Percentiles rank a stretch among this genome's conserved stretches.
Evolutionary conservation across 1,140 invertebrate species (phyloP).

Genomic region (Idris sp.): DNA sequence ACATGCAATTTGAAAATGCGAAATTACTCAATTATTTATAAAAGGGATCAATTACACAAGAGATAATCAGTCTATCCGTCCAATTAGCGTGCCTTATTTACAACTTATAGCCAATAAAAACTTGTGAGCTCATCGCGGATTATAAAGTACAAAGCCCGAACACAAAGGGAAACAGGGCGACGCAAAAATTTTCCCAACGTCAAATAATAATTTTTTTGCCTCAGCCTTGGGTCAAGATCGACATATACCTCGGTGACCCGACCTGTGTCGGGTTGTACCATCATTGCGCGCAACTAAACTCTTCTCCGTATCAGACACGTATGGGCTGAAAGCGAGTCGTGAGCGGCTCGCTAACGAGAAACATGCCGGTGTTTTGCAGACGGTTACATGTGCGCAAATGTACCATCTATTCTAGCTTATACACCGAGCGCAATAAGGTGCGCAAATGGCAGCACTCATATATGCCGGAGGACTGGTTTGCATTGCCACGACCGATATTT

Average conservation of each 20-base stretch:
- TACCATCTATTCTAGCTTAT: conserved; percentile 41
- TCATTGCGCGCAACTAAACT: conserved; percentile 30
- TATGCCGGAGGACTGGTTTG: conserved; percentile 57
- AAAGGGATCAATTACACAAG: conserved; percentile 12
- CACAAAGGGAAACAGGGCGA: not conserved
- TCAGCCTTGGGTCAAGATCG: conserved; percentile 54
- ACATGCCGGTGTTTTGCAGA: conserved; percentile 59
- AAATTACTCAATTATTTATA: conserved; percentile 30
- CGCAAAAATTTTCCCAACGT: conserved; percentile 32
- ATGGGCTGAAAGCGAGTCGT: conserved; percentile 40
- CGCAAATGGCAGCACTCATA: conserved; percentile 57
- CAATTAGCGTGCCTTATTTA: conserved; percentile 13
- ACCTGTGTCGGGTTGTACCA: conserved; percentile 30
- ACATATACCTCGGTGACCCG: conserved; percentile 47
- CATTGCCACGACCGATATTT: conserved; percentile 49
- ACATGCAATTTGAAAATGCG: not conserved
- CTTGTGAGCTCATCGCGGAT: conserved; percentile 9
- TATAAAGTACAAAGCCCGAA: conserved; percentile 22
- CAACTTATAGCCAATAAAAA: conserved; percentile 1
- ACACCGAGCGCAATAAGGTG: conserved; percentile 41
- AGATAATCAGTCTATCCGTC: conserved; percentile 10
- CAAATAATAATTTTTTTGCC: conserved; percentile 20
- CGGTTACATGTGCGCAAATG: conserved; percentile 47
- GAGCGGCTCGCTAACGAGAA: conserved; percentile 48
- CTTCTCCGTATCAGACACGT: conserved; percentile 34